These are phyloP conservation scores for Diaprepes abbreviatus DNA, from an alignment of 2,888 invertebrate species.

Conservation along the genomic window DNA sequence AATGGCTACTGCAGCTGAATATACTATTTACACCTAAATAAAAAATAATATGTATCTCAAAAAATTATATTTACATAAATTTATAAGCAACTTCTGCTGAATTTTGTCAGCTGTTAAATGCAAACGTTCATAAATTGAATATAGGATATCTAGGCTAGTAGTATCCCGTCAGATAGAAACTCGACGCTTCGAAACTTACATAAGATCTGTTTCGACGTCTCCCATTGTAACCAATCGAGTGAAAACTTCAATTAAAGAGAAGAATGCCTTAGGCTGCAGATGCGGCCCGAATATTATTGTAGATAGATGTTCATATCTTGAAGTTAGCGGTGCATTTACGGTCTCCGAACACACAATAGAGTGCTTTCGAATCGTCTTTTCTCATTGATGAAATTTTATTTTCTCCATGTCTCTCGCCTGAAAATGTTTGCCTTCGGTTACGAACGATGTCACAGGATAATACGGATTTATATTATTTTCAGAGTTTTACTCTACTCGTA, in stretches of 20 bases:
- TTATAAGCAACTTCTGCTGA: too few relatives aligned
- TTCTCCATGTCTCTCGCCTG: conserved; percentile 37
- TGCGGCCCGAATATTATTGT: conserved; percentile 54
- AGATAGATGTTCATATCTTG: conserved; percentile 56
- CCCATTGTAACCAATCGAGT: conserved; percentile 61
- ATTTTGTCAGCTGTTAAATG: background rate
- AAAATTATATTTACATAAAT: too few relatives aligned
- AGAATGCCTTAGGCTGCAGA: conserved; percentile 56
- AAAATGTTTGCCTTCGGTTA: conserved; percentile 36
- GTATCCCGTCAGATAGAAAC: conserved; percentile 11
- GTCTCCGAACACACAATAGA: conserved; percentile 42
- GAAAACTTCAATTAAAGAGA: conserved; percentile 64
- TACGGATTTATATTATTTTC: conserved; percentile 41
- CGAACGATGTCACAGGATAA: conserved; percentile 37
- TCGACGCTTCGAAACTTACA: conserved; percentile 20
- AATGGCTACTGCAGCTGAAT: too few relatives aligned
- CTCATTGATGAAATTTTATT: conserved; percentile 47
- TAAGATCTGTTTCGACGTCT: conserved; percentile 58
- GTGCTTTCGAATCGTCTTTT: conserved; percentile 40
- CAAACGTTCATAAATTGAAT: background rate
- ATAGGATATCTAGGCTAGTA: conserved; percentile 6
- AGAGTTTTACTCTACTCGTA: conserved; percentile 15
- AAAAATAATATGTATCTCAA: too few relatives aligned
- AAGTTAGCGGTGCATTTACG: conserved; percentile 39
- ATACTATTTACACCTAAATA: too few relatives aligned